Evolutionary conservation across 2,888 invertebrate genomes (phyloP).

Genomic region (Papilio protenor): DNA sequence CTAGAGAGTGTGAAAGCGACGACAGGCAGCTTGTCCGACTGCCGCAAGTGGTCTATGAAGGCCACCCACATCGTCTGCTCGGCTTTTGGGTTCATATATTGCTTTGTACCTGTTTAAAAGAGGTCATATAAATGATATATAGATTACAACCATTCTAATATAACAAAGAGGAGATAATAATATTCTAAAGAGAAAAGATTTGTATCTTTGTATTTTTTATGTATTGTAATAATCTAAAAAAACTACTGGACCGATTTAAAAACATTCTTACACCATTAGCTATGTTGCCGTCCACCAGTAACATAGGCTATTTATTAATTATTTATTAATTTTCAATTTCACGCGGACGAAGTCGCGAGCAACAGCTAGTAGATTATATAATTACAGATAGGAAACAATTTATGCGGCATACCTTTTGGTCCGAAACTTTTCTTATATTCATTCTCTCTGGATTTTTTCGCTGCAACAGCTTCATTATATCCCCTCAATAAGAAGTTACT

Average conservation of each 20-base stretch:
- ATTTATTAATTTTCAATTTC: too few species aligned
- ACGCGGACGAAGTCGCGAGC: too few species aligned
- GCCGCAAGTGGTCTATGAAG: conserved; percentile 92
- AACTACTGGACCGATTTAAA: too few species aligned
- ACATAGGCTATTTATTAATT: too few species aligned
- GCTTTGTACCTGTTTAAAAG: conserved; percentile 64
- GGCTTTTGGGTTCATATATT: conserved; percentile 84
- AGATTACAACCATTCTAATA: background rate
- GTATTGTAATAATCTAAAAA: too few species aligned
- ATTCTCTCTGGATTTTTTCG: conserved; percentile 76
- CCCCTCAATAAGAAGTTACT: conserved; percentile 89
- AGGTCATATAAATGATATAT: background rate
- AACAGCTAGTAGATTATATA: background rate
- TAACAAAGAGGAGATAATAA: too few species aligned
- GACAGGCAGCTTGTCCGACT: conserved; percentile 94
- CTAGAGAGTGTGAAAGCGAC: conserved; percentile 97
- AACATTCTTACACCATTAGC: too few species aligned
- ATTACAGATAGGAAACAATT: background rate
- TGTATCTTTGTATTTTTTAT: too few species aligned
- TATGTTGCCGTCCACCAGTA: too few species aligned
- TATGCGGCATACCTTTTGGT: conserved; percentile 67
- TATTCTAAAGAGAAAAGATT: too few species aligned
- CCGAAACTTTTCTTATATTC: conserved; percentile 79
- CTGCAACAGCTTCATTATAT: conserved; percentile 84
- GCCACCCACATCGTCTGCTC: conserved; percentile 93